Evolutionary conservation across 2,888 invertebrate species (phyloP).

Genomic region (Crocallis elinguaria): DNA sequence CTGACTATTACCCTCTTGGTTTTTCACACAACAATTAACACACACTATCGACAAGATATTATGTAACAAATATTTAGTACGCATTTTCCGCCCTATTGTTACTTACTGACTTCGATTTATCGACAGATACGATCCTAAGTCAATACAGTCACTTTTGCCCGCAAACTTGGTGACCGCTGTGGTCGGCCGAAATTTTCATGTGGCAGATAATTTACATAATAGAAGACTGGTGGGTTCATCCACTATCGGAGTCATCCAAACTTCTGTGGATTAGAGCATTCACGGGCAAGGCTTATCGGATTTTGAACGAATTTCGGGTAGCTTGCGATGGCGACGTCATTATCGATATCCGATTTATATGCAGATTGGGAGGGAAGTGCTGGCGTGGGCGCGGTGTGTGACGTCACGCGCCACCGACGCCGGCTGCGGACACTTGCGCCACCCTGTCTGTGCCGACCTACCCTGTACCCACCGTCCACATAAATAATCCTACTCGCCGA

Average conservation of each 20-base stretch:
- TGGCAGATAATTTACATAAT: slow-evolving; percentile 83
- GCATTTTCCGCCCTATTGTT: slow-evolving; percentile 50
- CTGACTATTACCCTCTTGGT: slow-evolving; percentile 10
- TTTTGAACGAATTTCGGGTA: slow-evolving; percentile 81
- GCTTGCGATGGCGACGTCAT: slow-evolving; percentile 81
- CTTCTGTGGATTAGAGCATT: slow-evolving; percentile 82
- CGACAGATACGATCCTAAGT: slow-evolving; percentile 68
- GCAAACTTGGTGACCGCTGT: slow-evolving; percentile 74
- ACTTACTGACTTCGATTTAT: slow-evolving; percentile 59
- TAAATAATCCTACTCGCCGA: slow-evolving; percentile 62
- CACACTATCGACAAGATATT: slow-evolving; percentile 32
- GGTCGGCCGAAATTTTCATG: slow-evolving; percentile 77
- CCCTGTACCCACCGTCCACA: slow-evolving; percentile 46
- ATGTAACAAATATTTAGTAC: slow-evolving; percentile 50
- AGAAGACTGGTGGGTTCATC: slow-evolving; percentile 80
- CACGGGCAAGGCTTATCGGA: slow-evolving; percentile 80
- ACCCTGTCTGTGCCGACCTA: slow-evolving; percentile 36
- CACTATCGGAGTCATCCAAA: slow-evolving; percentile 81
- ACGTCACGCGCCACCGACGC: slow-evolving; percentile 53
- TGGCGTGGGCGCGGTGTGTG: slow-evolving; percentile 52
- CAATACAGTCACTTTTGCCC: slow-evolving; percentile 75
- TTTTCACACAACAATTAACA: slow-evolving; percentile 19
- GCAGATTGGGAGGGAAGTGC: slow-evolving; percentile 78
- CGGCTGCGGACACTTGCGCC: slow-evolving; percentile 38
- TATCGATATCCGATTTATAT: slow-evolving; percentile 85